Conservation (phyloP, 2,113 vertebrate genomes). For the Phycodurus eques region DNA sequence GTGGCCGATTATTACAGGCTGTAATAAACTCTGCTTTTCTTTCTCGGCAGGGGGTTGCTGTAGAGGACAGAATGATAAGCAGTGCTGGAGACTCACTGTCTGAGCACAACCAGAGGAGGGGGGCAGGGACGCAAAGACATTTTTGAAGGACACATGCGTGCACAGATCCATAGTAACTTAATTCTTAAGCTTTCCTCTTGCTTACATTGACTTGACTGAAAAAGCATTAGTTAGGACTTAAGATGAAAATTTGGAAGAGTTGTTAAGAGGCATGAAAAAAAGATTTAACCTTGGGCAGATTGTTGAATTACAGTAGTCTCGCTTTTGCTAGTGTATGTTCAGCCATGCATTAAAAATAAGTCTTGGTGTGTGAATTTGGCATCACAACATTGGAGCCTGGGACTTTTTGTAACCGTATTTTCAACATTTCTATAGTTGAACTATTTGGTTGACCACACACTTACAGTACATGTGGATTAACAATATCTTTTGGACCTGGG, state of each 20-base stretch:
- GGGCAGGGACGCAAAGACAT: conserved; percentile 42
- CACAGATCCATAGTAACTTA: conserved; percentile 50
- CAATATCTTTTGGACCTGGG: conserved; percentile 17
- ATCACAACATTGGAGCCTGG: conserved; percentile 28
- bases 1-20: conserved; percentile 57
- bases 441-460: conserved; percentile 16
- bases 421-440: conserved; percentile 30
- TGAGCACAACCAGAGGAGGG: conserved; percentile 39
- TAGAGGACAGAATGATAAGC: conserved; percentile 63
- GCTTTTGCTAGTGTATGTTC: conserved; percentile 10
- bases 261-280: conserved; percentile 8
- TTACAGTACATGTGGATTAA: conserved; percentile 27
- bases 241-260: conserved; percentile 12
- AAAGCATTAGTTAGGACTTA: conserved; percentile 11
- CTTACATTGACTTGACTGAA: conserved; percentile 9
- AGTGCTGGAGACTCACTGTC: conserved; percentile 60
- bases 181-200: conserved; percentile 46
- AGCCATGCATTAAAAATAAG: conserved; percentile 34
- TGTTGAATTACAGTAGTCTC: conserved; percentile 23
- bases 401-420: conserved; percentile 25
- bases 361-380: conserved; percentile 19
- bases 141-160: conserved; percentile 51
- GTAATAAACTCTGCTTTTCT: conserved; percentile 63
- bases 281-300: neutral
- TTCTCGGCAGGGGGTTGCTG: conserved; percentile 61